Conservation (phyloP, 2,797 vertebrate genomes). For the Antrozous pallidus region DNA sequence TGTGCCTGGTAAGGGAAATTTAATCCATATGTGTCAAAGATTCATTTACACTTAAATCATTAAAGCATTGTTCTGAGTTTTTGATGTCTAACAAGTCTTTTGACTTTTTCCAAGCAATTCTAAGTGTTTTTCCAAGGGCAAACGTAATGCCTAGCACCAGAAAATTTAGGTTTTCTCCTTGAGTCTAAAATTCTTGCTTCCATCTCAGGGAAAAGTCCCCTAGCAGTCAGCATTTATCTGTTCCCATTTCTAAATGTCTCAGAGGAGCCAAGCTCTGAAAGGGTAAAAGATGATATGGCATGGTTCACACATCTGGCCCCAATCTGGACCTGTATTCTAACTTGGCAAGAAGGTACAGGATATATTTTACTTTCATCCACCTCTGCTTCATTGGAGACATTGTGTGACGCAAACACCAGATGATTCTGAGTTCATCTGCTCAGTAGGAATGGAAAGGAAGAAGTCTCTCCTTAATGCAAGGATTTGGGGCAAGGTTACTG, state of each 20-base stretch:
- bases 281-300: neutral
- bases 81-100: constrained; percentile 62
- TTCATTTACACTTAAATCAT: constrained; percentile 68
- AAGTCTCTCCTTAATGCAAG: neutral
- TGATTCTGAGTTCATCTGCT: neutral
- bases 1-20: constrained; percentile 57
- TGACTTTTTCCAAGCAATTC: constrained; percentile 53
- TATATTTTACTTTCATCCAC: constrained; percentile 66
- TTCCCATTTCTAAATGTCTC: neutral
- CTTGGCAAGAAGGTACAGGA: constrained; percentile 48
- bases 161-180: constrained; percentile 1
- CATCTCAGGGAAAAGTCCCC: neutral
- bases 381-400: constrained; percentile 43
- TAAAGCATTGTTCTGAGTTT: constrained; percentile 56
- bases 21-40: constrained; percentile 69
- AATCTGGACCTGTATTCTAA: constrained; percentile 28
- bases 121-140: constrained; percentile 43
- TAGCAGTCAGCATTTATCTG: neutral
- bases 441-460: neutral
- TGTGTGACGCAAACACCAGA: neutral
- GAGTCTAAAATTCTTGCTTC: neutral
- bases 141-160: neutral
- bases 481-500: neutral
- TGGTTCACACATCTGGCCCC: constrained; percentile 58
- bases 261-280: neutral